phyloP scores from a whole-genome alignment of 2,113 vertebrate genomes.

The Penelope pileata region DNA sequence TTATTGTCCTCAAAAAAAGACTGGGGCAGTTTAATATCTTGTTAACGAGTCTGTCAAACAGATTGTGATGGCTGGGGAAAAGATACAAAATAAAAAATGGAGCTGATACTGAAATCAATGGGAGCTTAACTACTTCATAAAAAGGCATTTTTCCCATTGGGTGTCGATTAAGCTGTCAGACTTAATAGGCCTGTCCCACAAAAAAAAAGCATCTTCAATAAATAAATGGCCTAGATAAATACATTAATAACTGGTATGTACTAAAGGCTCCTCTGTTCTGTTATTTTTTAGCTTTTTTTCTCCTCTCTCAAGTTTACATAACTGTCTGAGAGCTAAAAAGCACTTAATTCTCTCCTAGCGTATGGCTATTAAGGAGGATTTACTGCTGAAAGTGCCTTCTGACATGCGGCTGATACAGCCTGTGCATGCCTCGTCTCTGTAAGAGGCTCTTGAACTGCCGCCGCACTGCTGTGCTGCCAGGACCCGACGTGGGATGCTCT shows the following conservation, averaged over 20 bases:
- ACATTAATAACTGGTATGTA: constrained; percentile 35
- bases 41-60: constrained; percentile 68
- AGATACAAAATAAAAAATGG: constrained; percentile 48
- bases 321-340: constrained; percentile 61
- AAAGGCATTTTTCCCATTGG: constrained; percentile 43
- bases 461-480: not conserved
- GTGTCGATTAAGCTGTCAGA: constrained; percentile 68
- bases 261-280: not conserved
- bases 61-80: not conserved
- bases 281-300: constrained; percentile 5
- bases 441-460: constrained; percentile 4
- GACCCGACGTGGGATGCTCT: not conserved
- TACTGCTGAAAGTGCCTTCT: constrained; percentile 58
- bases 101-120: constrained; percentile 67
- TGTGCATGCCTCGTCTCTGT: not conserved
- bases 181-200: constrained; percentile 60
- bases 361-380: constrained; percentile 38
- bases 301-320: constrained; percentile 57
- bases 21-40: constrained; percentile 45
- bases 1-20: constrained; percentile 43
- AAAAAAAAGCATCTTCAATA: constrained; percentile 55
- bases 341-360: constrained; percentile 50
- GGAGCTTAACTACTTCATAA: constrained; percentile 43
- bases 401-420: constrained; percentile 58
- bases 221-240: constrained; percentile 57